Evolutionary conservation across 1,140 invertebrate species (phyloP).

Genomic region (Zaprionus vittiger): DNA sequence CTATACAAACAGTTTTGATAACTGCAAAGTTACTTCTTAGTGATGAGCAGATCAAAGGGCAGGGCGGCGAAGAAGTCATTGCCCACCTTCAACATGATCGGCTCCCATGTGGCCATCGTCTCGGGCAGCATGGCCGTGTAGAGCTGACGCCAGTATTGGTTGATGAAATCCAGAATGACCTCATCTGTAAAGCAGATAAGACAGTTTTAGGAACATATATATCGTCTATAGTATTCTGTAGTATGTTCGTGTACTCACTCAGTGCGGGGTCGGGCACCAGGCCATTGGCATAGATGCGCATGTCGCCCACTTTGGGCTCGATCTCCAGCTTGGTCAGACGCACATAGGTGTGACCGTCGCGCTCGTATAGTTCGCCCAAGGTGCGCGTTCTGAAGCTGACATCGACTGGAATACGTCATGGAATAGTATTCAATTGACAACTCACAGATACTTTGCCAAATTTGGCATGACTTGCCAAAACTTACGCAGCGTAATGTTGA

Average conservation of each 20-base stretch:
- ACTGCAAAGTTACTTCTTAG: constrained; percentile 45
- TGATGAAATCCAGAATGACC: constrained; percentile 79
- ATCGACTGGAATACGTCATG: constrained; percentile 56
- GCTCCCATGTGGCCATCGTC: constrained; percentile 72
- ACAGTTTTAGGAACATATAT: not conserved
- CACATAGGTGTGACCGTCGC: constrained; percentile 76
- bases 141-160: constrained; percentile 78
- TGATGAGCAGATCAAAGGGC: constrained; percentile 72
- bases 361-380: constrained; percentile 72
- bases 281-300: constrained; percentile 76
- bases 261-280: constrained; percentile 77
- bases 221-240: not conserved
- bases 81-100: constrained; percentile 57
- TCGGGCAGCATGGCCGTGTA: constrained; percentile 74
- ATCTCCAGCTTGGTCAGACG: constrained; percentile 69
- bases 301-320: constrained; percentile 74
- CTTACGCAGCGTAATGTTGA: constrained; percentile 79
- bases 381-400: constrained; percentile 61
- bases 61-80: constrained; percentile 76
- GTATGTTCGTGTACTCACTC: constrained; percentile 53
- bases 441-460: not conserved
- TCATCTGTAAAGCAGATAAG: constrained; percentile 53
- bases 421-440: not conserved
- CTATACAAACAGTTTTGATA: not conserved
- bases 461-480: constrained; percentile 1